Evolutionary conservation across 30 jellyfish, hydroid and myxozoan genomes (phyloP).

Genomic region (Aurelia aurita complex sp. Pacific): DNA sequence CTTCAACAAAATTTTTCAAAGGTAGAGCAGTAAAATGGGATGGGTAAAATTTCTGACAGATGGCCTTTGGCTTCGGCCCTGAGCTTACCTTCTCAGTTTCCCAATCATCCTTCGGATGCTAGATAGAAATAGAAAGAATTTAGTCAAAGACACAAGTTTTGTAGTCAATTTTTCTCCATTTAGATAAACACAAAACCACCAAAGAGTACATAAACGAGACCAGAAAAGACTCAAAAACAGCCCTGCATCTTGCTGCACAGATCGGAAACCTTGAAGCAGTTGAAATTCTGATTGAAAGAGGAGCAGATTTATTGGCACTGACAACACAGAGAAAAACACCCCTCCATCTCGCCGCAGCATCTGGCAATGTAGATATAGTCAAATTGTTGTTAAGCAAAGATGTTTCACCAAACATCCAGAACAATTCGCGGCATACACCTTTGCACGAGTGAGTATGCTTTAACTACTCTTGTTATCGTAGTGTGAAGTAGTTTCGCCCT

Average conservation of each 20-base stretch:
- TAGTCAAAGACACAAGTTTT: not conserved
- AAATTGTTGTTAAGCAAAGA: constrained; percentile 11
- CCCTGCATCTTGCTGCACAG: constrained; percentile 28
- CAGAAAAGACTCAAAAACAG: constrained; percentile 24
- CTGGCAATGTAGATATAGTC: constrained; percentile 9
- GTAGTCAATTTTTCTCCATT: not conserved
- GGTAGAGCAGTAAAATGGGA: too few species aligned
- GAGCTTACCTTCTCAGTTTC: too few species aligned
- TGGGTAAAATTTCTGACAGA: too few species aligned
- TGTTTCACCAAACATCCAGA: not conserved
- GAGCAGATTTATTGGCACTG: constrained; percentile 11
- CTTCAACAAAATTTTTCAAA: too few species aligned
- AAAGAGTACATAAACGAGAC: not conserved
- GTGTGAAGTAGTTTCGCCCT: too few species aligned
- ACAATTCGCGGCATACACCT: not conserved
- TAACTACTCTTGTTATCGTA: too few species aligned
- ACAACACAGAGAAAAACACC: constrained; percentile 10
- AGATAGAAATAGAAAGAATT: too few species aligned
- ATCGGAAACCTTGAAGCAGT: constrained; percentile 22
- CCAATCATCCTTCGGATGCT: too few species aligned
- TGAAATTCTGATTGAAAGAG: constrained; percentile 10
- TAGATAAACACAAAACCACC: not conserved
- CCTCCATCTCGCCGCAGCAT: constrained; percentile 27
- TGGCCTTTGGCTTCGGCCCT: too few species aligned
- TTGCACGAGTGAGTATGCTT: constrained; percentile 26